These are phyloP conservation scores for Myotis pilosus DNA, from an alignment of 2,797 vertebrate genomes.

Conservation along the genomic window DNA sequence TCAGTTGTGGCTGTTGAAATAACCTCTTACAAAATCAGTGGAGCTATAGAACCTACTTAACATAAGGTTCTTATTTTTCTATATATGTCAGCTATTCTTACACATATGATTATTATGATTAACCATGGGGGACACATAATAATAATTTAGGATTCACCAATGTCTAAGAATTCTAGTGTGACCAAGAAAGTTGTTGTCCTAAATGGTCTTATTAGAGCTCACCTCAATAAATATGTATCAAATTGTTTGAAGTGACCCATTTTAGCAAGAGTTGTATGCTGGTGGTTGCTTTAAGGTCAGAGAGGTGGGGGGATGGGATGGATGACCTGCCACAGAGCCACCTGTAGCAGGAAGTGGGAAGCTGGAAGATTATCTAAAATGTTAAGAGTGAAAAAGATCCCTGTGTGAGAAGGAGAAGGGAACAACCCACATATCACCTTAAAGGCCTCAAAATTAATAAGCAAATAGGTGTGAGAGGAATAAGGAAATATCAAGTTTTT, in stretches of 20 bases:
- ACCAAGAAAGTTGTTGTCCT: background rate
- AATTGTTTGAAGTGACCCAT: background rate
- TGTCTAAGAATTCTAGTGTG: background rate
- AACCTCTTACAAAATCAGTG: background rate
- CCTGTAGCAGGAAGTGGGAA: background rate
- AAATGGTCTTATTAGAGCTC: background rate
- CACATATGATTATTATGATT: background rate
- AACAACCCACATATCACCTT: background rate
- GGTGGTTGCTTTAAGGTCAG: background rate
- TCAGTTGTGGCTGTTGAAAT: too few species aligned
- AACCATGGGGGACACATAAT: background rate
- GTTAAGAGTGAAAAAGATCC: background rate
- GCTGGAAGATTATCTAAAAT: background rate
- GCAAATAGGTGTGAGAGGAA: background rate
- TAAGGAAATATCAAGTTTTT: background rate
- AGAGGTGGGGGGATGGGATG: background rate
- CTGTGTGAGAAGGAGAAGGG: background rate
- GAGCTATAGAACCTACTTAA: background rate
- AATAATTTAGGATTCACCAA: background rate
- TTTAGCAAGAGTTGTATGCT: background rate
- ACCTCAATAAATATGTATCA: background rate
- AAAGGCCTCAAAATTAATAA: background rate
- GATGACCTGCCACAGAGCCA: background rate
- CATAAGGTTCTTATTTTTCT: background rate
- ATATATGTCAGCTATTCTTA: background rate